phyloP scores from a whole-genome alignment of 1,140 invertebrate species.

The Papilio polyxenes region DNA sequence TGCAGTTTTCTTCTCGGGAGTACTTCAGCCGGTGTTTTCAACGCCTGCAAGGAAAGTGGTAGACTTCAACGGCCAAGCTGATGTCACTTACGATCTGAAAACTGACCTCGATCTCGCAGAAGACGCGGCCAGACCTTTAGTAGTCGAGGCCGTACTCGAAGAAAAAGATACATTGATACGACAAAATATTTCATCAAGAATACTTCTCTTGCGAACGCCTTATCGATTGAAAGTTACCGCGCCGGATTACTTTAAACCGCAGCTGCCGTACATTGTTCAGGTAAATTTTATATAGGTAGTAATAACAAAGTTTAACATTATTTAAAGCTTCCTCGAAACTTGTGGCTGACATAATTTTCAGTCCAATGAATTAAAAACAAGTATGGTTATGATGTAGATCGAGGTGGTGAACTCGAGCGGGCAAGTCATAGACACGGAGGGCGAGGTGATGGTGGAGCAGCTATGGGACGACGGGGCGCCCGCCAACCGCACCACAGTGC shows the following conservation, averaged over 20 bases:
- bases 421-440: slow-evolving; percentile 56
- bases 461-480: slow-evolving; percentile 74
- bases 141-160: slow-evolving; percentile 89
- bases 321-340: not conserved
- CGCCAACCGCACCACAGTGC: slow-evolving; percentile 58
- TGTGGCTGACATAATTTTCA: not conserved
- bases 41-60: slow-evolving; percentile 88
- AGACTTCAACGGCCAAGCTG: slow-evolving; percentile 88
- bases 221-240: slow-evolving; percentile 92
- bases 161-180: slow-evolving; percentile 89
- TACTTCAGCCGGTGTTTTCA: slow-evolving; percentile 90
- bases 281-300: slow-evolving; percentile 82
- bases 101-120: slow-evolving; percentile 87
- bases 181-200: slow-evolving; percentile 88
- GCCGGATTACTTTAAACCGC: slow-evolving; percentile 92
- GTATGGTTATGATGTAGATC: slow-evolving; percentile 52
- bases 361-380: not conserved
- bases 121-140: slow-evolving; percentile 87
- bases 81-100: slow-evolving; percentile 86
- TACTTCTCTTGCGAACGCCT: slow-evolving; percentile 89
- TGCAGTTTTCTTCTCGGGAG: slow-evolving; percentile 87
- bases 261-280: slow-evolving; percentile 90
- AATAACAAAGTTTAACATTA: not conserved
- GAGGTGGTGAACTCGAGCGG: slow-evolving; percentile 69
- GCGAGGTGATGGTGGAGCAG: slow-evolving; percentile 63